Conservation (phyloP, 2,797 vertebrate species). For the Oreortyx pictus region DNA sequence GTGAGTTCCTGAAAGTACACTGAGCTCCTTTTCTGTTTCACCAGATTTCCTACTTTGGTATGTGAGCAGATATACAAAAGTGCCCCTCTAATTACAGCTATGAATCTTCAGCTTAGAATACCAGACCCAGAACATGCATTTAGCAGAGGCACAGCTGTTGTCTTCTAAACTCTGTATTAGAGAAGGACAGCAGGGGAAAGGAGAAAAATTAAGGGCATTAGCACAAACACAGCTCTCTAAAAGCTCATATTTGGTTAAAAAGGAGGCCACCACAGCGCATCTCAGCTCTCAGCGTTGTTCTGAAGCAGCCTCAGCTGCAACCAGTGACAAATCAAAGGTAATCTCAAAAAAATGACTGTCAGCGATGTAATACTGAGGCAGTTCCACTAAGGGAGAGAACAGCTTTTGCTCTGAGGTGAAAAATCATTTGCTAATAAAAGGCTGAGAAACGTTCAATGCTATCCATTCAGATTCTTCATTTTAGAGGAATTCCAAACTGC, state of each 20-base stretch:
- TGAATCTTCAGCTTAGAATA: neutral
- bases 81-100: conserved; percentile 18
- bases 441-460: neutral
- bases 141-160: conserved; percentile 3
- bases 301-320: neutral
- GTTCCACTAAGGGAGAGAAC: too few species aligned
- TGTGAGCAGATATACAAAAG: neutral
- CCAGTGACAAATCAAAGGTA: neutral
- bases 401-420: neutral
- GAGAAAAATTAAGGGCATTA: neutral
- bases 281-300: neutral
- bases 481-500: neutral
- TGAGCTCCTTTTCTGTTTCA: conserved; percentile 5
- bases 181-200: neutral
- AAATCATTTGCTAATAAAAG: neutral
- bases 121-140: conserved; percentile 3
- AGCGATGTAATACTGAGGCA: fast-evolving
- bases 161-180: neutral
- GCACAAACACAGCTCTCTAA: neutral
- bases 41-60: neutral
- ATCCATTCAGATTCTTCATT: neutral
- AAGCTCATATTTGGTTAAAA: neutral
- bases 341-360: neutral
- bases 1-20: neutral
- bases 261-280: neutral